Percentiles rank a stretch among this genome's conserved stretches.
Evolutionary conservation across 2,888 invertebrate species (phyloP).

Genomic region (Panzeria rudis): DNA sequence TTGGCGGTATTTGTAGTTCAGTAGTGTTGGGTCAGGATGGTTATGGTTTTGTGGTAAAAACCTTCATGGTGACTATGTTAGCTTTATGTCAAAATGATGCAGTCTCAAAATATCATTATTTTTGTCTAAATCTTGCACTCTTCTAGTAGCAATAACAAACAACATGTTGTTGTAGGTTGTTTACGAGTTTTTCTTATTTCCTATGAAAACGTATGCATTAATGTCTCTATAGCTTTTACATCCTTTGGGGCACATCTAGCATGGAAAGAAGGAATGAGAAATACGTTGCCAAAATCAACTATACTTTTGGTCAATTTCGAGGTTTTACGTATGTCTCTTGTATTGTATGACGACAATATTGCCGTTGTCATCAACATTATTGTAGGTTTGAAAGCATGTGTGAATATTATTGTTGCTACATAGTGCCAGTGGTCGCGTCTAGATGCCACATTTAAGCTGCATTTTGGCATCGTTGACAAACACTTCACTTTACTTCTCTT

Average conservation of each 20-base stretch:
- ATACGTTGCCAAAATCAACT: conserved; percentile 76
- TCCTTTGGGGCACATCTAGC: conserved; percentile 15
- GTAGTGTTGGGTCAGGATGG: conserved; percentile 27
- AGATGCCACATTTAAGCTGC: conserved; percentile 68
- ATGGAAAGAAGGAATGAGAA: neutral
- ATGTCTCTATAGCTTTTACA: conserved; percentile 17
- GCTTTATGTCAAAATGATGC: conserved; percentile 64
- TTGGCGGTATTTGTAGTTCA: conserved; percentile 4
- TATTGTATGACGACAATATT: conserved; percentile 64
- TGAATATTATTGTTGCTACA: conserved; percentile 11
- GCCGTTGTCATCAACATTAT: conserved; percentile 39
- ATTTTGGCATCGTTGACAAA: conserved; percentile 76
- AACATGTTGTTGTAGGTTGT: conserved; percentile 27
- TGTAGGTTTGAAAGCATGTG: conserved; percentile 10
- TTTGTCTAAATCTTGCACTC: conserved; percentile 40
- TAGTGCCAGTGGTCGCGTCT: conserved; percentile 60
- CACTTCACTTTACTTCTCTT: conserved; percentile 77
- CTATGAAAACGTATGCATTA: neutral
- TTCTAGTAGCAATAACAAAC: neutral
- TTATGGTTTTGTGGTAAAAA: conserved; percentile 62
- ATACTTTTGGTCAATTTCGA: conserved; percentile 82
- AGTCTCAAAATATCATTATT: conserved; percentile 61
- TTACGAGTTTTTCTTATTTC: conserved; percentile 12
- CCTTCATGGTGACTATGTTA: conserved; percentile 52
- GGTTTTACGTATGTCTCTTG: conserved; percentile 81